Percentiles rank a stretch among this genome's conserved stretches.
Conservation (phyloP, 1,140 invertebrate species). For the Latrodectus geometricus region DNA sequence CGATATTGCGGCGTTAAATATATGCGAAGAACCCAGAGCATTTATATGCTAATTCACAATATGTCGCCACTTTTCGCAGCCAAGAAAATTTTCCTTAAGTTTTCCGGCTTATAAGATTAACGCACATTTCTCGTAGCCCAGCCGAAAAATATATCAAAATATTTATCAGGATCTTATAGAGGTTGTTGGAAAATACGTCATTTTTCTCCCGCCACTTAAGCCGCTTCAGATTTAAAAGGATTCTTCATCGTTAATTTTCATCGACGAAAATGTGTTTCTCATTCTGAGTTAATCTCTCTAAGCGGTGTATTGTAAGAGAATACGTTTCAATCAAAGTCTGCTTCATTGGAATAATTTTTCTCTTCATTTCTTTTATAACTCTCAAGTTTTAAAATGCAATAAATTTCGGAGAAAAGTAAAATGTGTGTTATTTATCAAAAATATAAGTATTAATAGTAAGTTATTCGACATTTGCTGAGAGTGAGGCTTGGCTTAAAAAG, state of each 20-base stretch:
- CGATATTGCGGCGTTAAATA: constrained; percentile 54
- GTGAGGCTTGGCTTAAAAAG: not conserved
- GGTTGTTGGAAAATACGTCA: constrained; percentile 20
- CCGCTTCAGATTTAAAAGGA: constrained; percentile 35
- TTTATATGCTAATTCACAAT: constrained; percentile 62
- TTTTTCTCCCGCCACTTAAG: constrained; percentile 20
- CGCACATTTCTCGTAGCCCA: not conserved
- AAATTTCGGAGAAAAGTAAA: not conserved
- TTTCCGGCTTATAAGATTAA: constrained; percentile 58
- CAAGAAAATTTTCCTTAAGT: constrained; percentile 50
- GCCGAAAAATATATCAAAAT: constrained; percentile 54
- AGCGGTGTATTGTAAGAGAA: constrained; percentile 32
- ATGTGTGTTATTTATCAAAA: not conserved
- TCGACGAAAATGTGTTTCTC: constrained; percentile 29
- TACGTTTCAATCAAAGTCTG: constrained; percentile 23
- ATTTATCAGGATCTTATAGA: constrained; percentile 55
- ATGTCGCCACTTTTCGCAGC: constrained; percentile 34
- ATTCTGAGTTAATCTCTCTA: constrained; percentile 41
- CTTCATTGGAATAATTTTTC: not conserved
- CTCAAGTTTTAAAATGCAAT: not conserved
- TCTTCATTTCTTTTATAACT: not conserved
- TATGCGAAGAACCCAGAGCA: constrained; percentile 37
- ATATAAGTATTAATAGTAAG: not conserved
- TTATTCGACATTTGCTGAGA: not conserved
- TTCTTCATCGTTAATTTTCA: constrained; percentile 50